Evolutionary conservation across 2,113 vertebrate species (phyloP), one percentile per base, ranked within the genome.

Genomic region (Neodontobutis hainanensis): DNA sequence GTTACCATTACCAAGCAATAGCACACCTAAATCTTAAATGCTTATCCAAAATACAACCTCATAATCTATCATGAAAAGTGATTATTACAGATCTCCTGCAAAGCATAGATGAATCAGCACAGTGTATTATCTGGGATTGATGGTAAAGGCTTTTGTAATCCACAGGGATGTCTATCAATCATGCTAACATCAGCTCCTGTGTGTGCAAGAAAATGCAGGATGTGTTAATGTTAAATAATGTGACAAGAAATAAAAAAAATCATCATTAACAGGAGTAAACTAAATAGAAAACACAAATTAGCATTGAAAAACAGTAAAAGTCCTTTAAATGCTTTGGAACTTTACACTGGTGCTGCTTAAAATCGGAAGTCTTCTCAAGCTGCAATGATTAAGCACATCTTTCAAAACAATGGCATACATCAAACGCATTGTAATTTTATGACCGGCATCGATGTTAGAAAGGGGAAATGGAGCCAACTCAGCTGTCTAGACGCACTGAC

Each of bases 401-500:
- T 50, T 51, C 35, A 67, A 69, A 76, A 78, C 56, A 72, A 60
- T 57, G 15, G 16, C 27, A 5, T 51, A 65, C 62, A 71, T 85
- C 59, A 69, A 72, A 64, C 46, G 47, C 12, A 8, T 32, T 57
- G 34, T 14, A 15, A 70, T 77, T 64, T 78, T 50, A 58, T 77
- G 50, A 47, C 5, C 34, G 47, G 8, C 36, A 8, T 63, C 11
- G 5, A n/a, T 59, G 53, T 68, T 63, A 61, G 68, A 69, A 56
- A 4, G 56, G 53, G 75, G 77, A 70, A 61, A 62, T 60, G 68
- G 69, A 82, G 63, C 67, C 74, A 68, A 61, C 68, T 79, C 65
- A 75, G 70, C 78, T 75, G 73, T 87, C 77, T 77, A 86, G 80
- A 86, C 72, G 42, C 5, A 47, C 43, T 44, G 60, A 73, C 61